These are phyloP conservation scores for Lottia gigantea DNA, from an alignment of 2,888 invertebrate species.

Conservation along the genomic window DNA sequence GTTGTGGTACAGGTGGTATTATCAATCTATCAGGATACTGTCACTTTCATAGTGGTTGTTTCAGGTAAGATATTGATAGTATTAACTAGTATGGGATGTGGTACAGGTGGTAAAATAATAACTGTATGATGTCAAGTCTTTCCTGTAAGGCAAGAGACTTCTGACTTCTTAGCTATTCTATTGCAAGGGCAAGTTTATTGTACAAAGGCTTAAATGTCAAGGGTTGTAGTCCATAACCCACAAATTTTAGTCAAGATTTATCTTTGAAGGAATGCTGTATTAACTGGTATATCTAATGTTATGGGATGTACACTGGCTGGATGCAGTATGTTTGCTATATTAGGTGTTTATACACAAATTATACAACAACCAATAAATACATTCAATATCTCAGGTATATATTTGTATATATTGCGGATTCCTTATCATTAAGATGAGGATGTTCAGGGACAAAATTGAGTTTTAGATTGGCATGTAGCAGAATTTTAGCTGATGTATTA, in stretches of 20 bases:
- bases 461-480: too few species aligned
- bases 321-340: slow-evolving; percentile 43
- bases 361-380: slow-evolving; percentile 22
- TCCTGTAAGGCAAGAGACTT: too few species aligned
- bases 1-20: slow-evolving; percentile 51
- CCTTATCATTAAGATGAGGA: too few species aligned
- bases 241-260: background rate
- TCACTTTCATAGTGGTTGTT: slow-evolving; percentile 56
- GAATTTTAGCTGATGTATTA: too few species aligned
- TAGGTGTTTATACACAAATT: slow-evolving; percentile 37
- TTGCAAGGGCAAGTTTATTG: too few species aligned
- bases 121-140: too few species aligned
- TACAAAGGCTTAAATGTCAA: too few species aligned
- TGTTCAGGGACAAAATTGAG: too few species aligned
- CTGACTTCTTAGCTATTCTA: too few species aligned
- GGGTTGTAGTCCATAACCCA: too few species aligned
- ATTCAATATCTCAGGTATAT: slow-evolving; percentile 32
- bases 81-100: slow-evolving; percentile 48
- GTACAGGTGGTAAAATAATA: slow-evolving; percentile 40
- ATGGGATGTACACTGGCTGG: slow-evolving; percentile 39
- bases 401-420: too few species aligned
- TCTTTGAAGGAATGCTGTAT: slow-evolving; percentile 73
- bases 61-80: slow-evolving; percentile 50
- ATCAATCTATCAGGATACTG: slow-evolving; percentile 51
- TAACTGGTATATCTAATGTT: slow-evolving; percentile 67